These are phyloP conservation scores for Sus cebifrons DNA, from an alignment of 2,797 vertebrate species.

Conservation along the genomic window DNA sequence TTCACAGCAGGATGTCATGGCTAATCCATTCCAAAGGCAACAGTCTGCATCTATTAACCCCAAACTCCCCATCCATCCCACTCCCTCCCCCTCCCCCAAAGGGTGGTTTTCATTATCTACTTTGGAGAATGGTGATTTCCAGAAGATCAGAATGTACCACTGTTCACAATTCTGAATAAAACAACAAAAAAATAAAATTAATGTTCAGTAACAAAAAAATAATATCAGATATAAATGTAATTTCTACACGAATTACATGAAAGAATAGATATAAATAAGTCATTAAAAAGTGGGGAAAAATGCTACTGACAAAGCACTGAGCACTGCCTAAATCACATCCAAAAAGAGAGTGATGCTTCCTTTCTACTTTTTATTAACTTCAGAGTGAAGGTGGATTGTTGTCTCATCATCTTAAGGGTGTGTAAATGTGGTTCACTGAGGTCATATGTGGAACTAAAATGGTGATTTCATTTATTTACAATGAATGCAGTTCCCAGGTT, in stretches of 20 bases:
- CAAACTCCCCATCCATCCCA: too few species aligned
- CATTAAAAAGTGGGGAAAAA: background rate
- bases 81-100: background rate
- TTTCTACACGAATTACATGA: too few species aligned
- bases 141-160: background rate
- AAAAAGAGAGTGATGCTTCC: background rate
- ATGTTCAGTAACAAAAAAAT: too few species aligned
- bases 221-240: too few species aligned
- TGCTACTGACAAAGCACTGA: too few species aligned
- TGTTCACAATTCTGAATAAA: conserved; percentile 37
- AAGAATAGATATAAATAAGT: too few species aligned
- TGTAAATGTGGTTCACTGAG: conserved; percentile 46
- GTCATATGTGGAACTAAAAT: conserved; percentile 42
- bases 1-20: too few species aligned
- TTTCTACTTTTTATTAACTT: conserved; percentile 52
- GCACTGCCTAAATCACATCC: background rate
- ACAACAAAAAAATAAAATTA: background rate
- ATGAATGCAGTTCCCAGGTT: background rate
- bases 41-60: too few species aligned
- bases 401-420: background rate
- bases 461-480: conserved; percentile 62
- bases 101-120: background rate
- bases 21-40: too few species aligned
- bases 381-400: background rate
- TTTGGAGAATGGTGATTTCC: background rate